Evolutionary conservation across 2,113 vertebrate species (phyloP).

Genomic region (Dipodomys ordii): DNA sequence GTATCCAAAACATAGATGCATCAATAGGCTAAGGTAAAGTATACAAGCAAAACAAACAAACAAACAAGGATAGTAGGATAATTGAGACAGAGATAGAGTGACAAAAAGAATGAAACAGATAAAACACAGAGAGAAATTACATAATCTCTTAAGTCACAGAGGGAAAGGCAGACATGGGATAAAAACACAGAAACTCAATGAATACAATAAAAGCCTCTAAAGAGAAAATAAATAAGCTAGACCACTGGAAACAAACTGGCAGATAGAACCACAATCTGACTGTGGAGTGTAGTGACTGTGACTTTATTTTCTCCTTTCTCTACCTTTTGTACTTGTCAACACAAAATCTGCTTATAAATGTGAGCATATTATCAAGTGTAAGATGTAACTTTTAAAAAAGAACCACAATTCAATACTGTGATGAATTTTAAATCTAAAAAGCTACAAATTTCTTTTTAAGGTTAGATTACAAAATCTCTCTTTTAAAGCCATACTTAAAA

Average conservation of each 20-base stretch:
- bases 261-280: too few relatives aligned
- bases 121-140: background rate
- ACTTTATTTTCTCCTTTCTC: too few relatives aligned
- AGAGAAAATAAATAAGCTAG: background rate
- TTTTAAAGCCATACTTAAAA: background rate
- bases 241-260: background rate
- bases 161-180: accelerated
- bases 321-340: too few relatives aligned
- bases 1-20: background rate
- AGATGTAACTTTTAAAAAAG: background rate
- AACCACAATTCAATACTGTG: background rate
- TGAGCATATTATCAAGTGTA: too few relatives aligned
- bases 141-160: background rate
- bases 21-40: background rate
- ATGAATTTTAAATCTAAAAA: background rate
- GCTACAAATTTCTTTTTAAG: background rate
- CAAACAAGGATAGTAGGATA: background rate
- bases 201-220: background rate
- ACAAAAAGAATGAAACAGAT: background rate
- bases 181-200: background rate
- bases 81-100: background rate
- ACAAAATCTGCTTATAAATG: too few relatives aligned
- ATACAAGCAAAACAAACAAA: background rate
- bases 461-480: background rate
- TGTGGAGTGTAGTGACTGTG: too few relatives aligned